phyloP scores from a whole-genome alignment of 2,888 invertebrate species.

The Linnaemya vulpina region DNA sequence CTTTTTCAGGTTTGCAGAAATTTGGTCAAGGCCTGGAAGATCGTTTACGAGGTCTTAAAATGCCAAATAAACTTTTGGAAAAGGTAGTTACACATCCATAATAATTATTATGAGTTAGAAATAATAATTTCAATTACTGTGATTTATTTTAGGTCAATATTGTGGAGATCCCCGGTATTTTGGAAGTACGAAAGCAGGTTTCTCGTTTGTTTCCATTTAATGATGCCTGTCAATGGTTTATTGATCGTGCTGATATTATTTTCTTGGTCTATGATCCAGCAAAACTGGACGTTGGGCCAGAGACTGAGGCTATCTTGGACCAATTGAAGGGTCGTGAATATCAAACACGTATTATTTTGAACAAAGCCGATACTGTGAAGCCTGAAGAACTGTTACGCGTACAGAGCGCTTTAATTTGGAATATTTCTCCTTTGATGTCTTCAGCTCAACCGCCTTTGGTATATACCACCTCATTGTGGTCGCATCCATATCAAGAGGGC shows the following conservation, averaged over 20 bases:
- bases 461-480: conserved; percentile 95
- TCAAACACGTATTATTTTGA: conserved; percentile 95
- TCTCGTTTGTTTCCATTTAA: conserved; percentile 97
- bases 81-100: conserved; percentile 85
- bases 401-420: conserved; percentile 97
- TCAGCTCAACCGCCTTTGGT: conserved; percentile 96
- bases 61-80: conserved; percentile 92
- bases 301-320: conserved; percentile 96
- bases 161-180: conserved; percentile 97
- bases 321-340: conserved; percentile 96
- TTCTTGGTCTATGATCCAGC: conserved; percentile 97
- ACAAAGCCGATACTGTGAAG: conserved; percentile 96
- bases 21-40: conserved; percentile 97
- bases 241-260: conserved; percentile 97
- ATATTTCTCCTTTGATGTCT: conserved; percentile 97
- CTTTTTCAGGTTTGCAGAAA: conserved; percentile 96
- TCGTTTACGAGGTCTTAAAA: conserved; percentile 90
- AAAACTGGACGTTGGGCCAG: conserved; percentile 96
- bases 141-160: conserved; percentile 89
- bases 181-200: conserved; percentile 96
- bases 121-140: not conserved
- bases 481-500: conserved; percentile 91
- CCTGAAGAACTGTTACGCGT: conserved; percentile 96
- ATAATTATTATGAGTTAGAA: not conserved
- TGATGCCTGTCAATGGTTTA: conserved; percentile 98